These are phyloP conservation scores for Rhyacophila evoluta DNA, from an alignment of 2,888 invertebrate species.

Conservation along the genomic window DNA sequence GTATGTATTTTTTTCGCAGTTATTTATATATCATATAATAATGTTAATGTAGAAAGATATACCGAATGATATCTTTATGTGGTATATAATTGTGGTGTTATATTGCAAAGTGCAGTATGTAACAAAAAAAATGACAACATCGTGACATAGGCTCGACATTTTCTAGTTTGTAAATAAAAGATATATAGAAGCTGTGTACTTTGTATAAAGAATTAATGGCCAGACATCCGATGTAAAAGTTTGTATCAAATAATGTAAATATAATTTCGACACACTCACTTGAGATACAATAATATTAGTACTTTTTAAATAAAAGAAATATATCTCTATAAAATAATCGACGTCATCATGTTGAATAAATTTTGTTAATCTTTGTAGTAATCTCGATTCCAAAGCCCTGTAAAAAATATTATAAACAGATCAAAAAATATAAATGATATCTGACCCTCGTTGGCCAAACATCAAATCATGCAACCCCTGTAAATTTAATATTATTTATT, in stretches of 20 bases:
- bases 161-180: neutral
- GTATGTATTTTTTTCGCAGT: neutral
- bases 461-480: constrained; percentile 36
- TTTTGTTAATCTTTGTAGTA: constrained; percentile 49
- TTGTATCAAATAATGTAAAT: constrained; percentile 51
- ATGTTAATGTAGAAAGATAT: too few species aligned
- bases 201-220: constrained; percentile 45
- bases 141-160: neutral
- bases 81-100: too few species aligned
- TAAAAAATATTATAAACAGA: constrained; percentile 26
- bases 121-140: too few species aligned
- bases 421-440: constrained; percentile 26
- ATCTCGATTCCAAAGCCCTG: constrained; percentile 50
- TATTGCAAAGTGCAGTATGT: too few species aligned
- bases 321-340: constrained; percentile 51
- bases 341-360: constrained; percentile 43
- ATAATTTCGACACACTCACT: constrained; percentile 28
- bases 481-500: neutral
- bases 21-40: too few species aligned
- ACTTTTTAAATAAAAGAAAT: constrained; percentile 49
- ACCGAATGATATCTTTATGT: too few species aligned
- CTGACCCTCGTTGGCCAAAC: constrained; percentile 30
- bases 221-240: constrained; percentile 42
- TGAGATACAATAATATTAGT: constrained; percentile 45
- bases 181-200: constrained; percentile 36